Evolutionary conservation across 1,140 invertebrate genomes (phyloP), one percentile per base, ranked within the genome.

Genomic region (Zaprionus ornatus): DNA sequence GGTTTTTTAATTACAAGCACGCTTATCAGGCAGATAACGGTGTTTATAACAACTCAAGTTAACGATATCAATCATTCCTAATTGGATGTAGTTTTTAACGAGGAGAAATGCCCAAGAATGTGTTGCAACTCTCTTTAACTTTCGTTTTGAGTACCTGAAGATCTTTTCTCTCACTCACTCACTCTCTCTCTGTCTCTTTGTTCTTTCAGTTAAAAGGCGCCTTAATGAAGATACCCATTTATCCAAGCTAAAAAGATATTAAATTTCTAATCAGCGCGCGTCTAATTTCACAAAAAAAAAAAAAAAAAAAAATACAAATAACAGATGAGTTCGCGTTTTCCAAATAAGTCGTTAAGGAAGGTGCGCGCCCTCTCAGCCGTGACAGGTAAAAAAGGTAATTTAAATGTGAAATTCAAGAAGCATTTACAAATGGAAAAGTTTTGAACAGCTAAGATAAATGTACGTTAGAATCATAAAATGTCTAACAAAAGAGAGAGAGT

Each of bases 381-480:
- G 45, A 23, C 68, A 68, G 69, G 62, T 80, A 78, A 67, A 77
- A 77, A 75, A 74, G 1, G 59, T 56, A 29, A 27, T 52, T 72
- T 59, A 56, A 57, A 59, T 66, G 40, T 42, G 37, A 65, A 52
- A 57, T 23, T 57, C 13, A 19, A 56, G 72, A 69, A 74, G 56
- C 48, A 13, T 61, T 74, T 19, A 37, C 65, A 35, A 57, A 27
- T 40, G 59, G 27, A 60, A 67, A 61, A 37, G 25, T 62, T 57
- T 37, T 23, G 19, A 68, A 48, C 65, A 55, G 70, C 25, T 45
- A 60, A 68, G 35, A 61, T 61, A 68, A 67, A 73, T 68, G 62
- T 21, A 19, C 9, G 32, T 12, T 32, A 68, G 48, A 15, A 35
- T 61, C 48, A 68, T 61, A 73, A 54, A 74, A 45, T 10, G 54